Base-by-base conservation (phyloP, 2,113 vertebrate genomes). In the Pelecanoides urinatrix region DNA sequence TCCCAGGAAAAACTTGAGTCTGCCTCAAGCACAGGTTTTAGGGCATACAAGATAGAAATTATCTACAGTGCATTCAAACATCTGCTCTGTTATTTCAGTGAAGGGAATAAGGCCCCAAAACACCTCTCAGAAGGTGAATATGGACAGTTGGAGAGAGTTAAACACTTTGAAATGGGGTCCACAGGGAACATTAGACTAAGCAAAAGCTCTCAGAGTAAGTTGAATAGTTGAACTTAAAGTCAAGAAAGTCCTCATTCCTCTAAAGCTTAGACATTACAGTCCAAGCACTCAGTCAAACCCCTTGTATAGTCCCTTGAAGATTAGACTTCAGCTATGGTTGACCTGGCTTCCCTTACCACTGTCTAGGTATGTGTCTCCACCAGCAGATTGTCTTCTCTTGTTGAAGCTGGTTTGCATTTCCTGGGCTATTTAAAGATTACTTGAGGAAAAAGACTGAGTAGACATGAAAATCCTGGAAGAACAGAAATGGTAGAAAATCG, bases 331-430 rank as follows among this genome's bases (percentile, higher is more conserved):
- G 4, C 4, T 67, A 17, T 32, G 13, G 10, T 49, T 55, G 59
- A 49, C 10, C 4, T 74, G 49, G 6, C 13, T 49, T 73, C 44
- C 8, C 23, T 59, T 42, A 68, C 14, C 10, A 25, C 13, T 82
- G 7, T 17, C 23, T 53, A 32, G 5, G 27, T n/a, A 19, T 25
- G 19, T 17, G 30, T 27, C 19, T 53, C 20, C 6, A 81, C 7
- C 16, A 66, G 18, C 19, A 77, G 65, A 70, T 15, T 59, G 2
- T 68, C 34, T 44, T 85, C 36, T 55, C 6, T 42, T 2, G 0
- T n/a, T 63, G 26, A 73, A 82, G n/a, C 5, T 53, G 6, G 4
- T 82, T 86, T 0, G 0, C 44, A 45, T 59, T 82, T 68, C 18
- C n/a, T 45, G 25, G 13, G 9, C 13, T 74, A 34, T 65, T 53